These are phyloP conservation scores for Penaeus vannamei DNA, from an alignment of 1,140 invertebrate genomes.

Conservation along the genomic window DNA sequence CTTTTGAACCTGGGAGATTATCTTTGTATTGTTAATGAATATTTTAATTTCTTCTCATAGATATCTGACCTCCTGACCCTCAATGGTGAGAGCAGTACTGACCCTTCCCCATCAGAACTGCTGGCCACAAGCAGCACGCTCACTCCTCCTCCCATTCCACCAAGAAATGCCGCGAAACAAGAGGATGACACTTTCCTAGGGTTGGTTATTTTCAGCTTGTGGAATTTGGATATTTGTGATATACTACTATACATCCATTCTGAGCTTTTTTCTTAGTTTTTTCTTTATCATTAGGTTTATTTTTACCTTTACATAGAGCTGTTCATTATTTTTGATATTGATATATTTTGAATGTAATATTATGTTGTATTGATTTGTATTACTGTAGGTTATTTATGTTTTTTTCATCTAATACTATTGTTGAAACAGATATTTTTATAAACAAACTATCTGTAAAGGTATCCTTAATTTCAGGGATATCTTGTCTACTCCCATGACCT, in stretches of 20 bases:
- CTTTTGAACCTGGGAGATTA: not conserved
- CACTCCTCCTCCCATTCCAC: constrained; percentile 46
- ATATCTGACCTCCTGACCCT: constrained; percentile 56
- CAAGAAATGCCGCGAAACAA: constrained; percentile 37
- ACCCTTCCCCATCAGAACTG: constrained; percentile 32
- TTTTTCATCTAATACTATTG: not conserved
- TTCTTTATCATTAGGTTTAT: not conserved
- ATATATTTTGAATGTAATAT: too few species aligned
- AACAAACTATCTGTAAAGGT: not conserved
- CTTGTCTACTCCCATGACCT: constrained; percentile 25
- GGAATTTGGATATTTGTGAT: too few species aligned
- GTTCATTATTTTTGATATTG: too few species aligned
- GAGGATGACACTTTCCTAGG: constrained; percentile 45
- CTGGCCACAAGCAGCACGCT: constrained; percentile 3
- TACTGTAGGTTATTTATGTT: too few species aligned
- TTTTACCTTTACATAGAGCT: too few species aligned
- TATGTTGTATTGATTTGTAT: too few species aligned
- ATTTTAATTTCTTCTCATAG: constrained; percentile 12
- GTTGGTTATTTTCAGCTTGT: not conserved
- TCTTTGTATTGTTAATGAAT: not conserved
- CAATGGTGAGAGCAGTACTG: constrained; percentile 61
- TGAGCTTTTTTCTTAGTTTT: not conserved
- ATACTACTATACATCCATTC: too few species aligned
- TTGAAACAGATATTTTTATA: not conserved
- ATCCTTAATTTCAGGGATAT: constrained; percentile 41